Evolutionary conservation across 2,888 invertebrate species (phyloP).

Genomic region (Drosophila maculinotata): DNA sequence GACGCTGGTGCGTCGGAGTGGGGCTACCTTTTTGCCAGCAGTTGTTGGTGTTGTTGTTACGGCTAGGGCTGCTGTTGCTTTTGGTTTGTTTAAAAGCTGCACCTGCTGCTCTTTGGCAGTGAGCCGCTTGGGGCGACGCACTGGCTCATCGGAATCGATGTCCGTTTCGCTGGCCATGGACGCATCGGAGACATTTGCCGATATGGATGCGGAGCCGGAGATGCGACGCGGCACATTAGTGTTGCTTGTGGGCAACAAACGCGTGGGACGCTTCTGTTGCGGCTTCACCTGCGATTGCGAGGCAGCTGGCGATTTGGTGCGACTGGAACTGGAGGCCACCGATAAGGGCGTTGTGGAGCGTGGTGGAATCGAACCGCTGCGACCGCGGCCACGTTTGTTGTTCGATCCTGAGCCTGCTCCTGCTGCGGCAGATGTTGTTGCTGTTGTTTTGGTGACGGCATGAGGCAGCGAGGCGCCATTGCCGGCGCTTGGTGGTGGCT

Average conservation of each 20-base stretch:
- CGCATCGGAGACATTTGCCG: conserved; percentile 87
- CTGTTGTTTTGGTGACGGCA: conserved; percentile 32
- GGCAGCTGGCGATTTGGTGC: conserved; percentile 88
- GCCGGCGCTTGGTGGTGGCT: conserved; percentile 15
- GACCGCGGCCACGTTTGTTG: conserved; percentile 86
- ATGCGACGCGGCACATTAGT: conserved; percentile 85
- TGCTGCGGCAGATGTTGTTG: conserved; percentile 19
- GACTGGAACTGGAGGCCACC: conserved; percentile 87
- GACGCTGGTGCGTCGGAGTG: conserved; percentile 82
- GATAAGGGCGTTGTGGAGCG: conserved; percentile 89
- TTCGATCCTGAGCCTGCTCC: conserved; percentile 50
- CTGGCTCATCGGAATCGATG: conserved; percentile 86
- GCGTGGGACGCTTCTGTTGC: conserved; percentile 84
- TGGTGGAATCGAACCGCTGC: conserved; percentile 86
- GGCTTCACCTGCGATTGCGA: conserved; percentile 83
- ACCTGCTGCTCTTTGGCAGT: conserved; percentile 67
- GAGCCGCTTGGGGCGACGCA: conserved; percentile 80
- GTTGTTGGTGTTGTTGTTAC: conserved; percentile 1
- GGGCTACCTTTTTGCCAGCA: conserved; percentile 24
- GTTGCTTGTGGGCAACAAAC: conserved; percentile 71
- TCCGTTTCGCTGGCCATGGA: conserved; percentile 87
- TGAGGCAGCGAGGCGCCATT: conserved; percentile 10
- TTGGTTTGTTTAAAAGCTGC: conserved; percentile 62
- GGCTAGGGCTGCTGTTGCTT: conserved; percentile 65
- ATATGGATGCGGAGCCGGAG: conserved; percentile 69